Conservation (phyloP, 2,797 vertebrate species). For the Cirrhinus molitorella region DNA sequence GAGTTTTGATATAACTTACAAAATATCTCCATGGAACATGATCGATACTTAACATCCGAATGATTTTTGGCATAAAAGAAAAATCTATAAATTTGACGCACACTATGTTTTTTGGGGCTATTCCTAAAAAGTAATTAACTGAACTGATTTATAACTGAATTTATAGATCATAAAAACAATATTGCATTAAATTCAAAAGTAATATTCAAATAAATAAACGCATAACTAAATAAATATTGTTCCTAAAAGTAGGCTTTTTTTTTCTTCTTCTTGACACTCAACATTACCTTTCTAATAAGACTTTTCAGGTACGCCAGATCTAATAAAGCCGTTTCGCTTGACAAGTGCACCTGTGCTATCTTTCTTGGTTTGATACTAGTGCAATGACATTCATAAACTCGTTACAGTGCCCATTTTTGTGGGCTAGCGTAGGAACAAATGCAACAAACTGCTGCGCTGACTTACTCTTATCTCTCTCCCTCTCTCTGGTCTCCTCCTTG, state of each 20-base stretch:
- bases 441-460: not conserved
- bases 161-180: not conserved
- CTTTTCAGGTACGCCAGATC: not conserved
- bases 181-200: not conserved
- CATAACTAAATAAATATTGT: not conserved
- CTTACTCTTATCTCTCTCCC: constrained; percentile 1
- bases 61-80: too few relatives aligned
- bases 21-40: too few relatives aligned
- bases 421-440: not conserved
- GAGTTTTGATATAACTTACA: too few relatives aligned
- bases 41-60: too few relatives aligned
- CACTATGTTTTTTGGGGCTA: too few relatives aligned
- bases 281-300: not conserved
- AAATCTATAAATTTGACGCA: too few relatives aligned
- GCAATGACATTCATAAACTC: not conserved
- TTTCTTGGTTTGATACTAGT: not conserved
- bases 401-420: not conserved
- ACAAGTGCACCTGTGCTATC: not conserved
- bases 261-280: not conserved
- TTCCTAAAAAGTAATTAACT: too few relatives aligned
- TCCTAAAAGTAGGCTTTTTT: not conserved
- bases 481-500: constrained; percentile 10
- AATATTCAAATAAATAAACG: not conserved
- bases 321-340: too few relatives aligned
- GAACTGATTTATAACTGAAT: not conserved